phyloP scores from a whole-genome alignment of 2,113 vertebrate genomes.

The Petrocephalus zakoni region DNA sequence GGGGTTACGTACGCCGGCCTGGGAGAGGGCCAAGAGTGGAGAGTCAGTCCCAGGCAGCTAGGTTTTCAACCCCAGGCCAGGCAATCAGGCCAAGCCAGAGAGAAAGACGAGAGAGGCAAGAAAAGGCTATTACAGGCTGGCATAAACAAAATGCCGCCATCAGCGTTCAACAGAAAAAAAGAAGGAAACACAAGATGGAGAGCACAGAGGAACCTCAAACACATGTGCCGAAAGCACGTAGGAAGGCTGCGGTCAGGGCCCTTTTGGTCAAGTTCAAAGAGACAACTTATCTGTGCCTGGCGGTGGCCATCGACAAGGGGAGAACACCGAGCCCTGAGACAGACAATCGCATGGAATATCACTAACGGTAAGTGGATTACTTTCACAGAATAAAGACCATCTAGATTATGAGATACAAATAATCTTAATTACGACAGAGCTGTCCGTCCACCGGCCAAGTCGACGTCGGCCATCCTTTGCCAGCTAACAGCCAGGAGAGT shows the following conservation, averaged over 20 bases:
- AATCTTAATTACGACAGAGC: neutral
- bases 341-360: conserved; percentile 17
- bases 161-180: conserved; percentile 15
- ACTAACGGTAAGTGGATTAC: neutral
- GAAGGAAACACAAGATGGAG: neutral
- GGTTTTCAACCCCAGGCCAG: conserved; percentile 13
- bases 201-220: neutral
- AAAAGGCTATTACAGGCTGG: neutral
- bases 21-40: conserved; percentile 9
- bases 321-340: neutral
- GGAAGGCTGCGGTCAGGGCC: neutral
- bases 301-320: neutral
- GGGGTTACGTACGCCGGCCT: neutral
- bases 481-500: neutral
- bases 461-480: neutral
- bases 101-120: neutral
- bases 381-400: neutral
- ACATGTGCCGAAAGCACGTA: neutral
- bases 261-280: neutral
- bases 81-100: conserved; percentile 15
- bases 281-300: neutral
- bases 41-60: conserved; percentile 17
- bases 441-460: neutral
- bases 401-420: conserved; percentile 1
- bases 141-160: neutral